phyloP scores from a whole-genome alignment of 1,140 invertebrate genomes.

The Drosophila burlai region DNA sequence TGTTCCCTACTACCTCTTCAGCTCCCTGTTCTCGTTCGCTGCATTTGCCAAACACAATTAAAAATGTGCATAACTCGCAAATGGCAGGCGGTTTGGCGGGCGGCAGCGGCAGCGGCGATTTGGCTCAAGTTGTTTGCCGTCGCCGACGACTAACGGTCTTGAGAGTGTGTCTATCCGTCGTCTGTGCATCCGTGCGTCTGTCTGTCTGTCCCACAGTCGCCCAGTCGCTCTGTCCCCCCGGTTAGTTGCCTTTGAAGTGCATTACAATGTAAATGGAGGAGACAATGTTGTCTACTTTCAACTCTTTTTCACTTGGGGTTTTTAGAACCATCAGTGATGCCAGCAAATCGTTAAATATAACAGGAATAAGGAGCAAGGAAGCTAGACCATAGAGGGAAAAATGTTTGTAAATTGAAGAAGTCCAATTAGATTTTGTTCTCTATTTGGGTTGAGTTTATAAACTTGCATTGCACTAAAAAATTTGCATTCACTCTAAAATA shows the following conservation, averaged over 20 bases:
- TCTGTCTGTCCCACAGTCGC: conserved; percentile 2
- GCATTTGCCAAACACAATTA: conserved; percentile 80
- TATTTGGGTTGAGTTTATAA: background rate
- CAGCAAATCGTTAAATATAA: background rate
- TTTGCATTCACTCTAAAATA: too few relatives aligned
- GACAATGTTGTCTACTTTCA: conserved; percentile 65
- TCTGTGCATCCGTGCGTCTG: conserved; percentile 28
- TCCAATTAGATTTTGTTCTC: background rate
- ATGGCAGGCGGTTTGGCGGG: conserved; percentile 22
- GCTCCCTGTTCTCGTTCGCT: conserved; percentile 34
- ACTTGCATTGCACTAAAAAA: background rate
- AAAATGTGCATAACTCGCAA: conserved; percentile 78
- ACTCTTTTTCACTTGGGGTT: conserved; percentile 32
- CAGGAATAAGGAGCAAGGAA: background rate
- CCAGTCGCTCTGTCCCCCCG: conserved; percentile 35
- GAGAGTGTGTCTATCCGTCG: conserved; percentile 36
- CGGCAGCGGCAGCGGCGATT: conserved; percentile 54
- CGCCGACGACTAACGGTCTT: conserved; percentile 63
- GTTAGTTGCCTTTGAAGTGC: conserved; percentile 74
- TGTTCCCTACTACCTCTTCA: conserved; percentile 12
- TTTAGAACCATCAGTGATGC: conserved; percentile 26
- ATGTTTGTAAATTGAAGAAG: background rate
- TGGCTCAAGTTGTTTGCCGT: conserved; percentile 71
- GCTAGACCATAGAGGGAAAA: background rate
- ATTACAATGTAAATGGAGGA: conserved; percentile 76